A percentile compares a stretch with the other conserved stretches of the same genome.
phyloP scores from a whole-genome alignment of 2,113 vertebrate species.

The Oophaga pumilio region DNA sequence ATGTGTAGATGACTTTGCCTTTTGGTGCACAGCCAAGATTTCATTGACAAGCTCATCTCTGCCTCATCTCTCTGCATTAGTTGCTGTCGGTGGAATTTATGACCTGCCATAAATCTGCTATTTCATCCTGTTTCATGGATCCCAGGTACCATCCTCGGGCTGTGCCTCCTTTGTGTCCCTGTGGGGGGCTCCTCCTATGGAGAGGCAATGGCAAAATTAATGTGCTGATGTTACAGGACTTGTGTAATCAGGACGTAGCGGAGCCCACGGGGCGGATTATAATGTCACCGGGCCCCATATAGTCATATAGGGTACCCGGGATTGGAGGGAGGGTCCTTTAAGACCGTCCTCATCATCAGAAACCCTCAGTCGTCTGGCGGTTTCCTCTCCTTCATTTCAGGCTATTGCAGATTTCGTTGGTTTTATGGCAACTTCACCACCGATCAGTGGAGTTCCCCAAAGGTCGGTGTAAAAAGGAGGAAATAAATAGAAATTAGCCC shows the following conservation, averaged over 20 bases:
- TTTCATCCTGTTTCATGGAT: not conserved
- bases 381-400: not conserved
- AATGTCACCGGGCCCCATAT: no score
- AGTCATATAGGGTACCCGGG: no score
- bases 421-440: not conserved
- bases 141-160: not conserved
- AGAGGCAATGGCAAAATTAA: not conserved
- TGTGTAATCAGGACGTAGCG: no score
- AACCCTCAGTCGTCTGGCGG: not conserved
- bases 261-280: not conserved
- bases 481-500: conserved; percentile 20
- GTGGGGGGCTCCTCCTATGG: not conserved
- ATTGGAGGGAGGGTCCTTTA: not conserved
- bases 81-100: conserved; percentile 23
- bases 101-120: not conserved
- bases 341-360: not conserved
- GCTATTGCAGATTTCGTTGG: not conserved
- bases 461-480: conserved; percentile 39
- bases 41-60: not conserved
- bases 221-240: not conserved
- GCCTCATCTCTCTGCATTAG: not conserved
- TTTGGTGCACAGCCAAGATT: not conserved
- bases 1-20: not conserved
- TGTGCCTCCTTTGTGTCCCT: not conserved
- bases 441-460: conserved; percentile 29